Base-by-base conservation (phyloP, 1,140 invertebrate species). In the Sarcophaga bullata region DNA sequence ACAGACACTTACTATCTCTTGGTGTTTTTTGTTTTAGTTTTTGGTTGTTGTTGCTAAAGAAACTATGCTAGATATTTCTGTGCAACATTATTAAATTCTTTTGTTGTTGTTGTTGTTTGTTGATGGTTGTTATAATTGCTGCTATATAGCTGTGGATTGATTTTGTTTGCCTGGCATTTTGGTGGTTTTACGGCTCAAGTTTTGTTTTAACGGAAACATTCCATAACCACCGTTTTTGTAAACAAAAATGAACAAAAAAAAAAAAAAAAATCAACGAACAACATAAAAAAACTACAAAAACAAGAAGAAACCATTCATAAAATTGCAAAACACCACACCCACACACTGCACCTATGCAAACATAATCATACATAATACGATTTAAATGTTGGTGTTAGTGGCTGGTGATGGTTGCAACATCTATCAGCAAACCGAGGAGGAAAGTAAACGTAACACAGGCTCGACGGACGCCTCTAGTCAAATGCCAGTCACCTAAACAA, bases 251-350 rank as follows among this genome's bases (percentile, higher is more conserved):
- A n/a, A n/a, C n/a, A n/a, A n/a, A n/a, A n/a, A n/a, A n/a, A n/a
- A n/a, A n/a, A n/a, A n/a, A n/a, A n/a, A n/a, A n/a, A n/a, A n/a
- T n/a, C n/a, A n/a, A n/a, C n/a, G n/a, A n/a, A n/a, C n/a, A n/a
- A n/a, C n/a, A n/a, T n/a, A n/a, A n/a, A n/a, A n/a, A n/a, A n/a
- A n/a, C n/a, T n/a, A n/a, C n/a, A n/a, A n/a, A n/a, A n/a, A 80
- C 80, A 80, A 80, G 54, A 80, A n/a, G n/a, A 80, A 80, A 46
- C 80, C 80, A 80, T 58, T 58, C 50, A 80, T 58, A 80, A 80
- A 80, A 80, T 80, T 80, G 37, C 75, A 50, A 25, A 15, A 49
- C 25, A 80, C 25, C 72, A 19, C 7, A 37, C 72, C 17, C 25
- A 75, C n/a, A n/a, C n/a, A n/a, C n/a, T n/a, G n/a, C 3, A 75